Percentiles rank a stretch among this genome's conserved stretches.
Evolutionary conservation across 1,140 invertebrate genomes (phyloP).

Genomic region (Drosophila nigromelanica): DNA sequence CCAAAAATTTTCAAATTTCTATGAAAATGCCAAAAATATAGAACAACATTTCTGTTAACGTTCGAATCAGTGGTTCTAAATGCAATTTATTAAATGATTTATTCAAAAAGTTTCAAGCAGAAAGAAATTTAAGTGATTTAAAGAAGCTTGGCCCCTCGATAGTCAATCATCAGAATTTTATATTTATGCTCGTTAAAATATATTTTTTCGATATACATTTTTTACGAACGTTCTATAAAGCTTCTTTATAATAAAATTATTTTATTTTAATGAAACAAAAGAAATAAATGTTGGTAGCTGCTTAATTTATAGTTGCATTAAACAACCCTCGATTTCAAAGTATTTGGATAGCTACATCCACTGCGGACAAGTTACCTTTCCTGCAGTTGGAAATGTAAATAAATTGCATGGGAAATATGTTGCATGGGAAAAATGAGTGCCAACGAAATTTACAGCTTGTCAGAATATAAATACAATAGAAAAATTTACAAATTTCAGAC

Average conservation of each 20-base stretch:
- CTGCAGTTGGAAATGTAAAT: conserved; percentile 17
- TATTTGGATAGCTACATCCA: conserved; percentile 17
- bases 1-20: not conserved
- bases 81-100: too few relatives aligned
- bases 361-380: conserved; percentile 27
- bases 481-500: not conserved
- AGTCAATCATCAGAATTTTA: too few relatives aligned
- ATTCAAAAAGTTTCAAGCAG: too few relatives aligned
- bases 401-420: conserved; percentile 29
- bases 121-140: too few relatives aligned
- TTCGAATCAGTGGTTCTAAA: too few relatives aligned
- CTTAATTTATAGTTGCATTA: not conserved
- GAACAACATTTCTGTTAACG: not conserved
- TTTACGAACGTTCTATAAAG: too few relatives aligned
- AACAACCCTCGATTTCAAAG: conserved; percentile 13
- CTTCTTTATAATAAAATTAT: too few relatives aligned
- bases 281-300: too few relatives aligned
- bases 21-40: not conserved
- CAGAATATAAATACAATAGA: not conserved
- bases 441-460: conserved; percentile 7
- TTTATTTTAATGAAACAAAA: too few relatives aligned
- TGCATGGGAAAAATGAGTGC: conserved; percentile 15
- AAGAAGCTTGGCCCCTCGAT: too few relatives aligned
- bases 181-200: too few relatives aligned
- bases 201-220: too few relatives aligned